Percentiles rank a stretch among this genome's conserved stretches.
These are phyloP conservation scores for Atrichornis clamosus DNA, from an alignment of 2,113 vertebrate species.

Conservation along the genomic window DNA sequence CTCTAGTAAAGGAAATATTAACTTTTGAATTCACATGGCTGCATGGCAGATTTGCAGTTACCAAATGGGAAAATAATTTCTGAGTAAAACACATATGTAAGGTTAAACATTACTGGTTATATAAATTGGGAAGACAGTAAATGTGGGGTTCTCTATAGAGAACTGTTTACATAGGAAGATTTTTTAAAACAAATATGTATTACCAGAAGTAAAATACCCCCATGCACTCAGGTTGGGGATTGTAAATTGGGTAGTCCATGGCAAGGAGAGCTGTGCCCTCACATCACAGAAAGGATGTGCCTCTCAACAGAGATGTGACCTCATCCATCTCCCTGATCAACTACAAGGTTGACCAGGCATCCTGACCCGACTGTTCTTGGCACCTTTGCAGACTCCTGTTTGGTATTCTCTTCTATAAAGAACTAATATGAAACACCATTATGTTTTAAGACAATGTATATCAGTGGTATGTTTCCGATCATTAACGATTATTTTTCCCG, in stretches of 20 bases:
- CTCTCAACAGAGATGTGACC: neutral
- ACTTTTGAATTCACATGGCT: neutral
- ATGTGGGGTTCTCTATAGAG: neutral
- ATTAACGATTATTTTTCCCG: neutral
- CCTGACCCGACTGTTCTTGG: neutral
- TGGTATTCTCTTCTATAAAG: neutral
- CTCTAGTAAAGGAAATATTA: neutral
- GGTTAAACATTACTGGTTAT: neutral
- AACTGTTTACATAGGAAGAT: neutral
- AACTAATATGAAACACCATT: neutral
- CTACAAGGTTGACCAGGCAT: neutral
- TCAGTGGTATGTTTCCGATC: neutral
- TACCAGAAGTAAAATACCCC: neutral
- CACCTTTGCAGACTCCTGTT: neutral
- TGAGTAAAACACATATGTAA: neutral
- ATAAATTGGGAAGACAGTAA: neutral
- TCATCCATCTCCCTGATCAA: neutral
- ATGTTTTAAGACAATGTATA: neutral
- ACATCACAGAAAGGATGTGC: neutral
- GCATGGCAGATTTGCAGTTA: neutral
- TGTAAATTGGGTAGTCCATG: neutral
- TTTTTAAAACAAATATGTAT: neutral
- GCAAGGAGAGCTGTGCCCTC: neutral
- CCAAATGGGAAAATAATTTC: neutral
- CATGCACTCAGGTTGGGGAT: rapidly evolving